Evolutionary conservation across 1,140 invertebrate genomes (phyloP), one percentile per base, ranked within the genome.

Genomic region (Drosophila burlai): DNA sequence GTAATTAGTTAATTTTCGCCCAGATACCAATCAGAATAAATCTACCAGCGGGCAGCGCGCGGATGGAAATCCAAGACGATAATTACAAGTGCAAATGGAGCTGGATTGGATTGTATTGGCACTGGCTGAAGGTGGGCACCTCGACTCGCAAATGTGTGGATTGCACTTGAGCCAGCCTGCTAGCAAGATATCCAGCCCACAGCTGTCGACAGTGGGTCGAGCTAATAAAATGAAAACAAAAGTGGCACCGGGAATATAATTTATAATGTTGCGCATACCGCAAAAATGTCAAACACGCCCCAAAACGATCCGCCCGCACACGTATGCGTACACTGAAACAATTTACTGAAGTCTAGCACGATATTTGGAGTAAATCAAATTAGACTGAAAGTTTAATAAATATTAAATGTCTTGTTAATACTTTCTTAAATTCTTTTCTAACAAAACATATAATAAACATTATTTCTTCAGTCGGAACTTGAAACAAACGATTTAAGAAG

Each of bases 241-340:
- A 83, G 67, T 84, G 84, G 86, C 85, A 89, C 83, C 81, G 84
- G 85, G 84, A 90, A 90, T 84, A 78, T 89, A 81, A 89, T 77
- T 81, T 75, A 83, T 81, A 89, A 83, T 87, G 65, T 83, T 81
- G 84, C 81, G 66, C 84, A 89, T 87, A 64, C 72, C 49, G 62
- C 72, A 86, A 86, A 86, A 87, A 87, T 87, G 83, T 67, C 84
- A 87, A 84, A 83, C 81, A 90, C 81, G 81, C 84, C 81, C 73
- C 73, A 75, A 74, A 78, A 50, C 38, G 13, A 36, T 42, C 72
- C 57, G 49, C 74, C 74, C 50, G 55, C 65, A 50, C 47, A 40
- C 45, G 29, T 29, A 59, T 50, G n/a, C 10, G 9, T 26, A 11
- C 54, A 63, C 31, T 24, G 38, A 13, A 2, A 31, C 5, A 46